phyloP scores from a whole-genome alignment of 30 jellyfish, hydroid and myxozoan genomes.

The Chrysaora quinquecirrha region DNA sequence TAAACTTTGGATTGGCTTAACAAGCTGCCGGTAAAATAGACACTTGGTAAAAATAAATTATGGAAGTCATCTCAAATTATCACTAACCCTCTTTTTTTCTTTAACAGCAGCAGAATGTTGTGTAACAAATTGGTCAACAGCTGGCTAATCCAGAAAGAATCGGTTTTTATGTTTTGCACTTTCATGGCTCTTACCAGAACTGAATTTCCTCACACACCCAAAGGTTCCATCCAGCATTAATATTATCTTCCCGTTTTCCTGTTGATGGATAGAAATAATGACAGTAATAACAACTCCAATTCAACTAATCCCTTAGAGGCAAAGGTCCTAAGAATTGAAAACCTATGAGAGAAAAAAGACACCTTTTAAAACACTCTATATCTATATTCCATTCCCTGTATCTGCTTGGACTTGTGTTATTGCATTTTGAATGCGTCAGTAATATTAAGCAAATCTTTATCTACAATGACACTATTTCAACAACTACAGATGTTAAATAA shows the following conservation, averaged over 20 bases:
- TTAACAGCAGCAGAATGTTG: neutral
- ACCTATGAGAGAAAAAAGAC: neutral
- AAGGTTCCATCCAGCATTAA: neutral
- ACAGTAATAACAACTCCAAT: neutral
- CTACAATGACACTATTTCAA: neutral
- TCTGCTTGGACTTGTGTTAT: neutral
- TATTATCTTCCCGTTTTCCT: neutral
- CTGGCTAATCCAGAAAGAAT: neutral
- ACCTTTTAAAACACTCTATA: neutral
- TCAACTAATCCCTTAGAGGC: neutral
- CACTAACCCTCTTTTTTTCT: neutral
- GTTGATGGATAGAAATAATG: neutral
- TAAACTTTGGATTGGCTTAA: neutral
- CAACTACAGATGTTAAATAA: neutral
- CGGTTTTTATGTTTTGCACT: neutral
- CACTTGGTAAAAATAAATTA: neutral
- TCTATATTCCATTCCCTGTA: neutral
- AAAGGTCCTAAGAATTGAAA: neutral
- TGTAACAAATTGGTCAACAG: neutral
- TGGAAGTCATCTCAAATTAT: neutral
- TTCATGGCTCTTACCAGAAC: conserved; percentile 1
- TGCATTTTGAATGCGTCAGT: neutral
- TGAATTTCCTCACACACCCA: neutral
- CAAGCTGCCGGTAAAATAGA: conserved; percentile 2
- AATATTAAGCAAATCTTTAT: neutral